phyloP scores from a whole-genome alignment of 2,113 vertebrate genomes.

The Bufo bufo region DNA sequence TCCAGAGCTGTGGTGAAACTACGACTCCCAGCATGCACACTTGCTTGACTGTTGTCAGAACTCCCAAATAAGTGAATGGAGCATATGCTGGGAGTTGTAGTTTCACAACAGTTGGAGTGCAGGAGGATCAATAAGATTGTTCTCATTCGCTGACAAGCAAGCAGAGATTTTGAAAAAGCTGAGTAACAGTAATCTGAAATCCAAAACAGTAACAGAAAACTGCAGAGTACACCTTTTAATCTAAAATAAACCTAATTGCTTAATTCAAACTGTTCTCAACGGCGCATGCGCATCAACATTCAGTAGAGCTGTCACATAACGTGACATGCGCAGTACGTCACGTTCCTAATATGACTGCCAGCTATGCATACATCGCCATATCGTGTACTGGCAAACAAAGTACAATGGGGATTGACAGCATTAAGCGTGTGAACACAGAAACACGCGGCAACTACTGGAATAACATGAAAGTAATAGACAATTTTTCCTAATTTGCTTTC shows the following conservation, averaged over 20 bases:
- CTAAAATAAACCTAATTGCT: no score
- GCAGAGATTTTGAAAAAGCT: neutral
- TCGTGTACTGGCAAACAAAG: neutral
- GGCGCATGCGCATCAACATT: neutral
- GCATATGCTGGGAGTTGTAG: no score
- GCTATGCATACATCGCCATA: neutral
- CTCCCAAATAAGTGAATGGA: no score
- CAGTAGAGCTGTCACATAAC: neutral
- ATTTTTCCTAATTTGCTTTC: neutral
- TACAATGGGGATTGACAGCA: neutral
- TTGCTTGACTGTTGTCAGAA: no score
- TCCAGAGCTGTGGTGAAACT: no score
- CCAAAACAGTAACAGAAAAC: no score
- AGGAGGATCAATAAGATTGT: neutral
- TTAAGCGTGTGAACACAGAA: neutral
- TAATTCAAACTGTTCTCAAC: neutral
- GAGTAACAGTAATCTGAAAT: neutral
- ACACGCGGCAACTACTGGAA: no score
- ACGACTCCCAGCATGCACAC: no score
- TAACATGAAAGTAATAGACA: neutral
- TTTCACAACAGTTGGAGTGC: no score
- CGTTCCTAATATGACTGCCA: neutral
- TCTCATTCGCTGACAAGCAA: neutral
- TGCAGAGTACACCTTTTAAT: no score
- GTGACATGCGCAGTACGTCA: neutral